Percentiles rank a stretch among this genome's conserved stretches.
Evolutionary conservation across 92 coral and sea anemone genomes (phyloP).

Genomic region (Micromussa lordhowensis): DNA sequence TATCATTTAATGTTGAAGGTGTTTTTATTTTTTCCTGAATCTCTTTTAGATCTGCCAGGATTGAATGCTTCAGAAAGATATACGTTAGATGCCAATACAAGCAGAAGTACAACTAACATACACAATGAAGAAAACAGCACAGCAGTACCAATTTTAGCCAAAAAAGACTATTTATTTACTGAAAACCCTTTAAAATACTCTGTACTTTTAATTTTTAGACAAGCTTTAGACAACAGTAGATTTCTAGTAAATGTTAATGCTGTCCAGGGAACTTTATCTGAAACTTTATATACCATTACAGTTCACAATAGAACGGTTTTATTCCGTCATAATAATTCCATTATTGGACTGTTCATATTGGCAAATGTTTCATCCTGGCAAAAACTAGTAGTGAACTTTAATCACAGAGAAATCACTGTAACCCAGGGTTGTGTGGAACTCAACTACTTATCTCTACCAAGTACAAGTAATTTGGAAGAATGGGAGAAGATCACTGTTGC

Average conservation of each 20-base stretch:
- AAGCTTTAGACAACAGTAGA: conserved; percentile 46
- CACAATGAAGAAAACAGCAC: conserved; percentile 23
- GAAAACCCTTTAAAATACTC: conserved; percentile 44
- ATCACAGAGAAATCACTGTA: conserved; percentile 39
- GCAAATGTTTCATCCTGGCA: conserved; percentile 71
- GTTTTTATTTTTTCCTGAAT: neutral
- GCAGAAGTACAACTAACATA: neutral
- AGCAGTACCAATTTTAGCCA: conserved; percentile 21
- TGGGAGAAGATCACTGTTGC: conserved; percentile 67
- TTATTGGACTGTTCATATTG: conserved; percentile 61
- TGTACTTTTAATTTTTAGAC: conserved; percentile 65
- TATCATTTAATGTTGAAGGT: neutral
- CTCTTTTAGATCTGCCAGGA: conserved; percentile 19
- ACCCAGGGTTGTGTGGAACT: conserved; percentile 48
- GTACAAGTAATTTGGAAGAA: conserved; percentile 23
- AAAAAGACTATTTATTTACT: conserved; percentile 47
- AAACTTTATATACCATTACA: conserved; percentile 42
- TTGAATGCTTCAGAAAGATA: conserved; percentile 3
- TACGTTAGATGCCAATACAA: neutral
- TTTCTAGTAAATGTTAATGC: conserved; percentile 55
- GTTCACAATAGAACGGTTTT: conserved; percentile 57
- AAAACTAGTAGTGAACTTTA: conserved; percentile 67
- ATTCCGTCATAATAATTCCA: conserved; percentile 38
- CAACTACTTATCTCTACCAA: conserved; percentile 46
- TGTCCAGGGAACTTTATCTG: conserved; percentile 41